Percentiles rank a stretch among this genome's conserved stretches.
These are phyloP conservation scores for Hesperophylax magnus DNA, from an alignment of 1,140 invertebrate genomes.

Conservation along the genomic window DNA sequence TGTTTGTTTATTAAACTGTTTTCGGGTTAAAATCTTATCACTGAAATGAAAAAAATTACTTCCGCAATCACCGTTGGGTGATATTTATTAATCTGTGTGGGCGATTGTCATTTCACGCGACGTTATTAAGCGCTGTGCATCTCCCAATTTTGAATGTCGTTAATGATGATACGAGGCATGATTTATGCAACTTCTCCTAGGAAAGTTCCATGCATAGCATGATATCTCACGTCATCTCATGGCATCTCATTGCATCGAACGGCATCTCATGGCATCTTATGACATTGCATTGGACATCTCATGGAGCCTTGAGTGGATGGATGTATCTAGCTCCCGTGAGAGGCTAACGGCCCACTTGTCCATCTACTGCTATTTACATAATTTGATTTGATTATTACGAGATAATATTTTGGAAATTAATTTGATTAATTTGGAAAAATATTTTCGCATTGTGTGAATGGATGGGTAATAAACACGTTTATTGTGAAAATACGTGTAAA, in stretches of 20 bases:
- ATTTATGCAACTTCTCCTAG: background rate
- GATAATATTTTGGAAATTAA: background rate
- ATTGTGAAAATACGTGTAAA: background rate
- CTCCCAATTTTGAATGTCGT: conserved; percentile 15
- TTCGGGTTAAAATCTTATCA: conserved; percentile 19
- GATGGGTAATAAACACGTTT: background rate
- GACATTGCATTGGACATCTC: too few species aligned
- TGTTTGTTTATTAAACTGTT: background rate
- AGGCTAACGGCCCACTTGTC: background rate
- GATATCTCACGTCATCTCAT: too few species aligned
- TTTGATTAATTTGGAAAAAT: conserved; percentile 12
- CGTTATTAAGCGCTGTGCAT: conserved; percentile 23
- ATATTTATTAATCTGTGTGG: conserved; percentile 28
- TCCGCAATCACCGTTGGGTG: conserved; percentile 23
- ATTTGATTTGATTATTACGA: conserved; percentile 33
- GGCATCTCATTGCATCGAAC: too few species aligned
- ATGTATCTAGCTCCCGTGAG: background rate
- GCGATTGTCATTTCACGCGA: conserved; percentile 32
- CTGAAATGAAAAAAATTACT: conserved; percentile 15
- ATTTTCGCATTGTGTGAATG: too few species aligned
- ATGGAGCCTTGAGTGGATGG: too few species aligned
- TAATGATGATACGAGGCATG: conserved; percentile 19
- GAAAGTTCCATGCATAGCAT: too few species aligned
- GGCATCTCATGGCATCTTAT: too few species aligned
- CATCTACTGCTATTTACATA: conserved; percentile 14